phyloP scores from a whole-genome alignment of 1,140 invertebrate species.

The Zophobas morio region DNA sequence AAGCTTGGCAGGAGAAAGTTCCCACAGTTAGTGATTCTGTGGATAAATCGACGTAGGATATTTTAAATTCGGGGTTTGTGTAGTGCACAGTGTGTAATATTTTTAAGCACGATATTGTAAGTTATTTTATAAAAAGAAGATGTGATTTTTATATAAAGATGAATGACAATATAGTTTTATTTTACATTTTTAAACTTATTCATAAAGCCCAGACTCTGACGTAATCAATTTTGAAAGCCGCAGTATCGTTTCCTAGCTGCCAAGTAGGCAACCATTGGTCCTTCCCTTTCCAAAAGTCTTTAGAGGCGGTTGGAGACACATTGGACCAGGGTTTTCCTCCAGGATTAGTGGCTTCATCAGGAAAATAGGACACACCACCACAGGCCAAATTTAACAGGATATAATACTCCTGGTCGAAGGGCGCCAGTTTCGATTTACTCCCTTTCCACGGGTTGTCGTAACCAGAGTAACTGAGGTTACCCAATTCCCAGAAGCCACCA shows the following conservation, averaged over 20 bases:
- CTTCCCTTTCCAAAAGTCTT: slow-evolving; percentile 50
- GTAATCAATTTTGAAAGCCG: slow-evolving; percentile 51
- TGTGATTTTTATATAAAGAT: too few relatives aligned
- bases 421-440: slow-evolving; percentile 67
- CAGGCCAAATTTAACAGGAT: slow-evolving; percentile 72
- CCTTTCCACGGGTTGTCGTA: slow-evolving; percentile 65
- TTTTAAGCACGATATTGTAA: background rate
- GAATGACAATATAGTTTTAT: background rate
- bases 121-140: background rate
- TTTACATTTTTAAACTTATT: background rate
- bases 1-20: slow-evolving; percentile 37
- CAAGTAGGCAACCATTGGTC: slow-evolving; percentile 49
- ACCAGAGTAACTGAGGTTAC: slow-evolving; percentile 47
- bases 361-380: slow-evolving; percentile 68
- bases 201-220: slow-evolving; percentile 64
- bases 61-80: slow-evolving; percentile 9
- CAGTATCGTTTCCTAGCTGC: slow-evolving; percentile 31
- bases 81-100: slow-evolving; percentile 23
- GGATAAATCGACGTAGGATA: slow-evolving; percentile 30
- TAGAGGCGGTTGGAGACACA: slow-evolving; percentile 15
- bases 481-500: slow-evolving; percentile 57
- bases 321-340: slow-evolving; percentile 30
- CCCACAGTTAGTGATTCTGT: slow-evolving; percentile 19
- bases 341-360: slow-evolving; percentile 48
- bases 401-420: slow-evolving; percentile 71